Base-by-base conservation (phyloP, 2,113 vertebrate species). In the Stigmatopora nigra region DNA sequence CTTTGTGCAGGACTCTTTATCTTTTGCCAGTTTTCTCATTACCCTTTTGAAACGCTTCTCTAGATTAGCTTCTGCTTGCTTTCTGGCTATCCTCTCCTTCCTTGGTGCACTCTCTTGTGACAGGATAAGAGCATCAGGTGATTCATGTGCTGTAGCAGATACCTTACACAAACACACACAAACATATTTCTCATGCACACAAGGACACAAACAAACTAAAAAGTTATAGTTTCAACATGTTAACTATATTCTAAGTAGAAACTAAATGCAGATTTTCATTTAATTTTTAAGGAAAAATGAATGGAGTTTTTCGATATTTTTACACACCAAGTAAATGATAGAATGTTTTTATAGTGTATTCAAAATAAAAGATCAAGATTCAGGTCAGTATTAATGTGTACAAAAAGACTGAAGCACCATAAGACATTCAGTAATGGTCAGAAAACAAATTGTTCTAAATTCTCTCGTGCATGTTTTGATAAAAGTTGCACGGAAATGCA, bases 201-300 rank as follows among this genome's bases (percentile, higher is more conserved):
- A 77, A 83, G 78, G 81, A 80, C 78, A 81, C 67, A 71, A 71
- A 71, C 71, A 82, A 81, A 81, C 70, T 78, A 53, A 81, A 68
- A 68, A 77, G 66, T 71, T 80, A 81, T 79, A 35, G 57, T 77
- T 76, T 69, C 69, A 78, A 77, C 77, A 71, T 65, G 67, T 7
- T 41, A 41, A 7, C 38, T 41, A 41, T 41, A 41, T 41, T 8
- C 61, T 70, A 80, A 76, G 78, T 78, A 73, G 79, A 78, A 84
- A 73, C 76, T 64, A 68, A 65, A 73, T 53, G 12, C 49, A 20
- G 49, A 71, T 78, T 41, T 41, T 41, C 38, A 41, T 41, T 41
- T 41, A 8, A 41, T 41, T 41, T 7, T 1, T 41, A 41, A 41
- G 38, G 38, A 7, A 41, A 8, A 41, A 41, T 41, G 9, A 41